These are phyloP conservation scores for Drosophila navojoa DNA, from an alignment of 1,140 invertebrate genomes.

Conservation along the genomic window DNA sequence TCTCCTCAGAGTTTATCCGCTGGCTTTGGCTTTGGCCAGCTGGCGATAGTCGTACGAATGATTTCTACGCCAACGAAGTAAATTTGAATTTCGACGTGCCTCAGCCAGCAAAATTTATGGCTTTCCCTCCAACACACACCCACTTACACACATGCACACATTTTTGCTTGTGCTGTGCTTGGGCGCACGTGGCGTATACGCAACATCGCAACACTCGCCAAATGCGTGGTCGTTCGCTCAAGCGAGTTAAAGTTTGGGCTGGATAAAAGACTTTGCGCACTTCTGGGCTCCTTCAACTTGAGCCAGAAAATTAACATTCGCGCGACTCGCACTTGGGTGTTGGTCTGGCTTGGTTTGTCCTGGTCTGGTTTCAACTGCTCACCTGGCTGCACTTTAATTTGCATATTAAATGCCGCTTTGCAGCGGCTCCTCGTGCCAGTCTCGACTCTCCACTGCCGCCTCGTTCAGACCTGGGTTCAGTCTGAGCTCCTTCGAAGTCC, in stretches of 20 bases:
- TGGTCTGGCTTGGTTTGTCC: neutral
- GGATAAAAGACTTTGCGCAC: slow-evolving; percentile 48
- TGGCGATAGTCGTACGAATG: slow-evolving; percentile 25
- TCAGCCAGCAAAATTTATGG: slow-evolving; percentile 64
- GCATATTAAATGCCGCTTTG: slow-evolving; percentile 46
- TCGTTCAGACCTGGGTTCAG: slow-evolving; percentile 1
- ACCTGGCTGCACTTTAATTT: slow-evolving; percentile 51
- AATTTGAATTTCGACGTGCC: slow-evolving; percentile 67
- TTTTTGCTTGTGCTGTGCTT: slow-evolving; percentile 40
- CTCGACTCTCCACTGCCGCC: slow-evolving; percentile 8
- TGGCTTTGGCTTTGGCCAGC: slow-evolving; percentile 17
- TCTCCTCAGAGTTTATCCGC: slow-evolving; percentile 2
- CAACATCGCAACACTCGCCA: slow-evolving; percentile 50
- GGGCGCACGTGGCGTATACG: slow-evolving; percentile 58
- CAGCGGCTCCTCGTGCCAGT: slow-evolving; percentile 3
- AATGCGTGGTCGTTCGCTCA: slow-evolving; percentile 11
- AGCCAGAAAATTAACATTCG: slow-evolving; percentile 21
- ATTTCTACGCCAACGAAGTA: slow-evolving; percentile 50
- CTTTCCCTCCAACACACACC: slow-evolving; percentile 27
- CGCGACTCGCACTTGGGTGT: slow-evolving; percentile 8
- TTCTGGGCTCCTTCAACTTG: slow-evolving; percentile 22
- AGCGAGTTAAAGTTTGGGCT: slow-evolving; percentile 40
- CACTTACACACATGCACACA: slow-evolving; percentile 9
- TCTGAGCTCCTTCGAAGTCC: neutral
- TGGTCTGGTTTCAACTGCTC: slow-evolving; percentile 31